phyloP scores from a whole-genome alignment of 2,797 vertebrate species.

The Adelosebastes latens region DNA sequence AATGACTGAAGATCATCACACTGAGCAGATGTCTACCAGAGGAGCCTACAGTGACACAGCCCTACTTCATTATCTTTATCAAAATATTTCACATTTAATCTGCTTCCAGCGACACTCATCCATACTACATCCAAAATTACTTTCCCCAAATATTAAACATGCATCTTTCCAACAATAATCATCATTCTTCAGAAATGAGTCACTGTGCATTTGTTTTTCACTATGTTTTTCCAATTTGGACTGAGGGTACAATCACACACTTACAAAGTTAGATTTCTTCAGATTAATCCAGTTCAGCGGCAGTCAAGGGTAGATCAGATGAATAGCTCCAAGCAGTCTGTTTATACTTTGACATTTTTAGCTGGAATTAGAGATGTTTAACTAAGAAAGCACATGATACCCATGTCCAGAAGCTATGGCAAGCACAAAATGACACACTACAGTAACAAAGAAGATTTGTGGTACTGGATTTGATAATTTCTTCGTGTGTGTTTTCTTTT shows the following conservation, averaged over 20 bases:
- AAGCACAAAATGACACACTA: slow-evolving; percentile 58
- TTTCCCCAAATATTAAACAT: slow-evolving; percentile 33
- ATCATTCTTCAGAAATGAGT: slow-evolving; percentile 38
- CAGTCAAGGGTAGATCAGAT: slow-evolving; percentile 51
- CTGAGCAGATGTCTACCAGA: slow-evolving; percentile 43
- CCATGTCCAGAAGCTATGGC: slow-evolving; percentile 54
- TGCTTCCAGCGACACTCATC: slow-evolving; percentile 40
- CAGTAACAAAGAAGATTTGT: slow-evolving; percentile 50
- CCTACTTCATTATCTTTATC: slow-evolving; percentile 46
- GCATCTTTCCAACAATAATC: slow-evolving; percentile 44
- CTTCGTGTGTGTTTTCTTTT: slow-evolving; percentile 18
- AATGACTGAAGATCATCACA: slow-evolving; percentile 33
- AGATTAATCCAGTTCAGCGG: slow-evolving; percentile 59
- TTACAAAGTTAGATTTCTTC: slow-evolving; percentile 26
- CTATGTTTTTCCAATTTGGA: slow-evolving; percentile 35
- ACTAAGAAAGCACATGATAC: slow-evolving; percentile 49
- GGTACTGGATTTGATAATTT: slow-evolving; percentile 45
- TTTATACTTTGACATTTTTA: slow-evolving; percentile 43
- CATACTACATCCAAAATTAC: slow-evolving; percentile 45
- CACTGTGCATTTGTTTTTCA: slow-evolving; percentile 38
- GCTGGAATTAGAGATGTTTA: slow-evolving; percentile 59
- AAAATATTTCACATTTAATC: slow-evolving; percentile 58
- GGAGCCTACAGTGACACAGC: slow-evolving; percentile 28
- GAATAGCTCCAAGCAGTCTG: slow-evolving; percentile 37
- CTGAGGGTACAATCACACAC: slow-evolving; percentile 39